Base-by-base conservation (phyloP, 1,140 invertebrate species). In the Plodia interpunctella region DNA sequence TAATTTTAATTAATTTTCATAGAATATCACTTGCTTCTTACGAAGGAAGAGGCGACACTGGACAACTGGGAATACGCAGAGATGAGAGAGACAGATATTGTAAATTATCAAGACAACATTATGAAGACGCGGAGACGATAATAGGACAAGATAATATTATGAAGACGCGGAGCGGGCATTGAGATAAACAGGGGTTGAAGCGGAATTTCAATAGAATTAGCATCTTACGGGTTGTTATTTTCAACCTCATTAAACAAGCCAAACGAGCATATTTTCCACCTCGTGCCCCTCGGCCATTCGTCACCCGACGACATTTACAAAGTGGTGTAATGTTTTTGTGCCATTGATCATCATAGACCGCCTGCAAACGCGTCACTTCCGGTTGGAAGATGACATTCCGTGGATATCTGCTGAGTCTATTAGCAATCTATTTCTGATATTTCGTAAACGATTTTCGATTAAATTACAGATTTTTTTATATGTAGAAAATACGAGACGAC, bases 331-430 rank as follows among this genome's bases (percentile, higher is more conserved):
- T 56, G 76, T 87, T 87, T 87, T 87, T 84, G 68, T 60, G 62
- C 55, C 71, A 74, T 86, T 70, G 57, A 78, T 84, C 81, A 86
- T 79, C 80, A 80, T 64, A 72, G 32, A 68, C 67, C 81, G 70
- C 81, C 80, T 67, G 60, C 13, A 44, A 44, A 44, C 15, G 38
- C 38, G 38, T 17, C 4, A 44, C 38, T 44, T 44, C 38, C 38
- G 38, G 13, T 44, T 15, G 13, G 5, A n/a, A 15, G 15, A 44
- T 44, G 0, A n/a, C 38, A 59, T 59, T 59, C 57, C 17, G 53
- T n/a, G 57, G 8, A 20, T 53, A 21, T 53, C 15, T 53, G 13
- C 38, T 44, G 15, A 6, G 38, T 3, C 13, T 44, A 44, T 44
- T 44, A 44, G 38, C 13, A 44, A 44, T 17, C 15, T 15, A 15